Evolutionary conservation across 2,888 invertebrate species (phyloP).

Genomic region (Agrilus biguttatus): DNA sequence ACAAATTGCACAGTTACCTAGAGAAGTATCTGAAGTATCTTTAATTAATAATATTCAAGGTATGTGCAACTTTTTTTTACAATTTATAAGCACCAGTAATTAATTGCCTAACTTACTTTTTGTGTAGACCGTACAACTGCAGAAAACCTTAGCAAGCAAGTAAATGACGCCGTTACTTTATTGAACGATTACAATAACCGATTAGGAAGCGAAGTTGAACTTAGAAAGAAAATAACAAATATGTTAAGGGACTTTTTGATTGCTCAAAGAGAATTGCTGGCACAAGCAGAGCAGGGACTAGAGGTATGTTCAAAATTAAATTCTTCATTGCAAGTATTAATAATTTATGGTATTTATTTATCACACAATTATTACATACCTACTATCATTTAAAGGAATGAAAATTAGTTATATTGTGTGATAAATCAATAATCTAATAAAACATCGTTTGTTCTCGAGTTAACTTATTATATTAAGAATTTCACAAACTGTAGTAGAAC

Average conservation of each 20-base stretch:
- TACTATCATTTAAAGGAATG: no score
- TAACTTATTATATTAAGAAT: no score
- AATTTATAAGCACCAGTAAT: background rate
- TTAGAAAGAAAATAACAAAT: slow-evolving; percentile 67
- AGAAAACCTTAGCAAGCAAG: slow-evolving; percentile 61
- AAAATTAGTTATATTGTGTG: no score
- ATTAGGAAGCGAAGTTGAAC: slow-evolving; percentile 77
- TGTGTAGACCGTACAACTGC: slow-evolving; percentile 61
- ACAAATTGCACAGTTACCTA: slow-evolving; percentile 84
- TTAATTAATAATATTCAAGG: slow-evolving; percentile 76
- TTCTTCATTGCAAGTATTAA: no score
- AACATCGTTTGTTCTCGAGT: no score
- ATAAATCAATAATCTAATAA: no score
- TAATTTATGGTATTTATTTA: no score
- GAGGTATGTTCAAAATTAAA: slow-evolving; percentile 43
- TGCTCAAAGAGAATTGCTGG: slow-evolving; percentile 71
- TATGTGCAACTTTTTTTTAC: slow-evolving; percentile 21
- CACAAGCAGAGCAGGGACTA: slow-evolving; percentile 73
- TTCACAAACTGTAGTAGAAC: no score
- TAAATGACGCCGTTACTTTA: slow-evolving; percentile 76
- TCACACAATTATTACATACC: no score
- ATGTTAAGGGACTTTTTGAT: slow-evolving; percentile 82
- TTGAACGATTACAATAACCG: slow-evolving; percentile 82
- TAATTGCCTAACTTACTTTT: slow-evolving; percentile 3
- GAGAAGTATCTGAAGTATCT: slow-evolving; percentile 85